Conservation (phyloP, 2,888 invertebrate species). For the Gandaritis pyraliata region DNA sequence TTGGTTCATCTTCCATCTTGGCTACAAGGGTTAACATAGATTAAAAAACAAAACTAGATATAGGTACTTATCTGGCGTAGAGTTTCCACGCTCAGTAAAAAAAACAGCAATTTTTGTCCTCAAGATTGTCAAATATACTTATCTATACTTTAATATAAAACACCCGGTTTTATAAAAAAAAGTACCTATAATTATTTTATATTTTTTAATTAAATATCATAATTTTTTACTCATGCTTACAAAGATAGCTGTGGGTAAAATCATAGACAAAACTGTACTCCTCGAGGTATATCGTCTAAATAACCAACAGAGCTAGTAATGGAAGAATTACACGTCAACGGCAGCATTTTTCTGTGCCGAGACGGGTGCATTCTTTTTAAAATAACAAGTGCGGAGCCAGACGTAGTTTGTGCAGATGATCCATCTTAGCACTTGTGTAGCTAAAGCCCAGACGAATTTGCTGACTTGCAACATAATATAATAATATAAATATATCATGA, state of each 20-base stretch:
- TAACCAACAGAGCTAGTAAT: conserved; percentile 20
- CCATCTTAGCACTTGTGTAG: conserved; percentile 32
- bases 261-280: background rate
- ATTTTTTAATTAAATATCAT: background rate
- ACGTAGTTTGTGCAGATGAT: conserved; percentile 39
- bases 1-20: too few species aligned
- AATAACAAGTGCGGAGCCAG: conserved; percentile 44
- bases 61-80: too few species aligned
- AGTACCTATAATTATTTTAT: too few species aligned
- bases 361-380: conserved; percentile 45
- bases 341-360: conserved; percentile 17
- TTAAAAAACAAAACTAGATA: too few species aligned
- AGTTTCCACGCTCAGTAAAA: too few species aligned
- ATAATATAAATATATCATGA: too few species aligned
- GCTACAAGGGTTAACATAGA: too few species aligned
- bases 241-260: background rate
- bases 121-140: too few species aligned
- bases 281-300: conserved; percentile 12
- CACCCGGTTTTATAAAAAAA: too few species aligned
- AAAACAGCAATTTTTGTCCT: too few species aligned
- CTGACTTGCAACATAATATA: background rate
- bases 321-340: conserved; percentile 21
- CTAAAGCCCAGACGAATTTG: conserved; percentile 4
- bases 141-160: too few species aligned
- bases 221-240: too few species aligned